Conservation (phyloP, 2,888 invertebrate genomes). For the Drosophila suboccidentalis region DNA sequence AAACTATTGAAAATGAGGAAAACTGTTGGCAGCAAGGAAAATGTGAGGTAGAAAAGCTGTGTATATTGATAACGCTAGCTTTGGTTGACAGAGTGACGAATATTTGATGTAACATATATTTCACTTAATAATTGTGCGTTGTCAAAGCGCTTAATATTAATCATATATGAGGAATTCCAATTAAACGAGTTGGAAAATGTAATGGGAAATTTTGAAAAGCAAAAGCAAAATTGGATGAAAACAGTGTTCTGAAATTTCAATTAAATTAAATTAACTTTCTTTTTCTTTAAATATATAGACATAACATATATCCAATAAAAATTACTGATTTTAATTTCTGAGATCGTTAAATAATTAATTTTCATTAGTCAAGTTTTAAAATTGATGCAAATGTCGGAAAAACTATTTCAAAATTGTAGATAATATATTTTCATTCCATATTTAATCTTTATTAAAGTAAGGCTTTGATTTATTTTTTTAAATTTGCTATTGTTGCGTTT, state of each 20-base stretch:
- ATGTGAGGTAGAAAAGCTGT: not conserved
- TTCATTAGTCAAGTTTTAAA: too few relatives aligned
- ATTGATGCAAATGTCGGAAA: too few relatives aligned
- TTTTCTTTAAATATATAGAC: too few relatives aligned
- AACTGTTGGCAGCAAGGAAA: not conserved
- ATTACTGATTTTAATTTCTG: too few relatives aligned
- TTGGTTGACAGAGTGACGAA: not conserved
- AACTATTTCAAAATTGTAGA: too few relatives aligned
- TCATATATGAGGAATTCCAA: slow-evolving; percentile 12
- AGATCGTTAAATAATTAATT: too few relatives aligned
- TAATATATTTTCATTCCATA: too few relatives aligned
- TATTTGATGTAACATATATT: slow-evolving; percentile 10
- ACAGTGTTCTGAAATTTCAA: too few relatives aligned
- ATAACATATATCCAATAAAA: too few relatives aligned
- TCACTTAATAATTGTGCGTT: not conserved
- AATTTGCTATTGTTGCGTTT: not conserved
- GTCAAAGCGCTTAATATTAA: slow-evolving; percentile 5
- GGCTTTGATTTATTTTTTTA: not conserved
- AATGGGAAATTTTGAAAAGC: not conserved
- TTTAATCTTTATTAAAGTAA: too few relatives aligned
- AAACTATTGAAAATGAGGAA: slow-evolving; percentile 28
- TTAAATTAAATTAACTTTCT: too few relatives aligned
- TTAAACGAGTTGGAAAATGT: not conserved
- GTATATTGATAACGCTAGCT: slow-evolving; percentile 14
- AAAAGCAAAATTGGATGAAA: not conserved